Base-by-base conservation (phyloP, 2,797 vertebrate species). In the Amblyopsis hoosieri region DNA sequence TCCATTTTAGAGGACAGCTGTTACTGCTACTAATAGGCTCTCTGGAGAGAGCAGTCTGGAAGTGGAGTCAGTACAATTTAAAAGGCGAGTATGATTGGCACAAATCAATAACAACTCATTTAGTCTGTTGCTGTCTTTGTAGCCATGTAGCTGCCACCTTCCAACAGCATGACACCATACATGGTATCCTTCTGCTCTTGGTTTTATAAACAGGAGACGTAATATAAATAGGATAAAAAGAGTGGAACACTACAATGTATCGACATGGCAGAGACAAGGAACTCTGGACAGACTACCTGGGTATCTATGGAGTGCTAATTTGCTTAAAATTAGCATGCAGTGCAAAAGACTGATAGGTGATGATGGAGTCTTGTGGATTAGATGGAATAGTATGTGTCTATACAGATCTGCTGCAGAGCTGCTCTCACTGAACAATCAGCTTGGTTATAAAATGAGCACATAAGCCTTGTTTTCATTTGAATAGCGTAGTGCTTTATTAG, bases 101-200 rank as follows among this genome's bases (percentile, higher is more conserved):
- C 58, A 48, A 63, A 84, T 88, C 79, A 78, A 83, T 88, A 78
- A 58, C 71, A 86, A 84, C 80, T 72, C 3, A 82, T 69, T 84
- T 75, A 74, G 74, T 73, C 67, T 71, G 66, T 67, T 69, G 62
- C 65, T 31, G 57, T 60, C 54, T 57, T 33, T 14, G 17, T 17
- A 48, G 31, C 37, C 42, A 49, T 67, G 37, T 64, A 68, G 54
- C 56, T 57, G 45, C 47, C 53, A 68, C 55, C 56, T 57, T 45
- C 47, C 54, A 65, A 60, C 62, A 69, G 72, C 52, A 51, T 55
- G 55, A 60, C 3, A 59, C 56, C 48, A 78, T 12, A 57, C 55
- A 17, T 4, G 13, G 14, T 45, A 12, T 54, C 66, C 12, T 14
- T 67, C 37, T 62, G 9, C 11, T 47, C 23, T 29, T 55, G 2